Evolutionary conservation across 2,113 vertebrate species (phyloP), one percentile per base, ranked within the genome.

Genomic region (Copsychus sechellarum): DNA sequence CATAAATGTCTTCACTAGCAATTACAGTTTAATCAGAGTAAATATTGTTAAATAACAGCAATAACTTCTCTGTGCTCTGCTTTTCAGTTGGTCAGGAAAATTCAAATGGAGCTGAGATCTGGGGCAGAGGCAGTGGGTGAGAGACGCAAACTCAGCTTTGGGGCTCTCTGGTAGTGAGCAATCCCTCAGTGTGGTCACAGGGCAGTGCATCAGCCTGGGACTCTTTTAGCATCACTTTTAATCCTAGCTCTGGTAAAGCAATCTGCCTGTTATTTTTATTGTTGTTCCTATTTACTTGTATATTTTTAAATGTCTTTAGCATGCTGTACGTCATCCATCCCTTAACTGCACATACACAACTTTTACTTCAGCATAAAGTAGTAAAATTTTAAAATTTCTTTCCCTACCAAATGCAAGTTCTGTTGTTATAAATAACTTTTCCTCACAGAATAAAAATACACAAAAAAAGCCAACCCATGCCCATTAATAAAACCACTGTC

Each of bases 81-180:
- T 83, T 77, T 81, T 71, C 40, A 86, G 26, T 3, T 1, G 0
- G 56, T 36, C 42, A 76, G 67, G 29, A 58, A 48, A 78, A 73
- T 43, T 47, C 6, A 6, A 80, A 38, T 6, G 28, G 71, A 83
- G 28, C 17, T 8, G 2, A 71, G 58, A 57, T 20, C 8, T n/a
- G 38, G 53, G 58, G 42, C 40, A 74, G 34, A 56, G 43, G 48
- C 34, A 88, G 71, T 22, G 86, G 71, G 22, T 12, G 29, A 45
- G 33, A 65, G 12, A 31, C 23, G 5, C 48, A 60, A 88, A 34
- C 22, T 14, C 47, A 95, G 13, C 9, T 45, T 33, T 33, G n/a
- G 26, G 31, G 11, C 14, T 14, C 0, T 1, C n/a, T 72, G 23
- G 5, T 45, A 76, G 50, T 0, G 0, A 67, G 3, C 5, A 70